Evolutionary conservation across 1,140 invertebrate genomes (phyloP).

Genomic region (Triops longicaudatus): DNA sequence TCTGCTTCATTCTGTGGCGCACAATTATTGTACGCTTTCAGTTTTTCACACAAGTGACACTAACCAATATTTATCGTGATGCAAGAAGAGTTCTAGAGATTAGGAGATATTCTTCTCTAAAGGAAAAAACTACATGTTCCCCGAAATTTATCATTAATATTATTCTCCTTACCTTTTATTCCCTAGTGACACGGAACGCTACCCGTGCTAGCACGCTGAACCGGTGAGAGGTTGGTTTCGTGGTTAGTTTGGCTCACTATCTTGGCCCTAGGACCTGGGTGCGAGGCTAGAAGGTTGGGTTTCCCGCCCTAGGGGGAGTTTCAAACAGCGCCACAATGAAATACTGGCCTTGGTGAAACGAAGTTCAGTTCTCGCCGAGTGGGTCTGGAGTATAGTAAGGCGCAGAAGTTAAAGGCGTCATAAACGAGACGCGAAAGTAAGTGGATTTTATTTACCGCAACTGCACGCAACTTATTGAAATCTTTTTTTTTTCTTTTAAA

Average conservation of each 20-base stretch:
- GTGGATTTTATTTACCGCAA: not conserved
- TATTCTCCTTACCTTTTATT: too few species aligned
- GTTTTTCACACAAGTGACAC: too few species aligned
- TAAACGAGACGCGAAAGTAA: not conserved
- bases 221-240: not conserved
- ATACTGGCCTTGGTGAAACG: not conserved
- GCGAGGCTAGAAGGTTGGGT: not conserved
- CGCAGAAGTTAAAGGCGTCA: not conserved
- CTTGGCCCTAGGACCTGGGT: not conserved
- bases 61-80: too few species aligned
- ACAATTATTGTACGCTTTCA: too few species aligned
- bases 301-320: not conserved
- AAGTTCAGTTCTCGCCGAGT: not conserved
- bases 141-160: too few species aligned
- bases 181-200: too few species aligned
- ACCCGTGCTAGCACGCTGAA: too few species aligned
- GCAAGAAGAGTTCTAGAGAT: too few species aligned
- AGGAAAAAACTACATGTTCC: too few species aligned
- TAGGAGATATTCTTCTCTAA: too few species aligned
- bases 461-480: not conserved
- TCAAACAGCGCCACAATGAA: not conserved
- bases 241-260: not conserved
- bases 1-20: too few species aligned
- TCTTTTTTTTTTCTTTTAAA: not conserved
- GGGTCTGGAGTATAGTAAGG: not conserved